Evolutionary conservation across 2,113 vertebrate genomes (phyloP), one percentile per base, ranked within the genome.

Genomic region (Caretta caretta): DNA sequence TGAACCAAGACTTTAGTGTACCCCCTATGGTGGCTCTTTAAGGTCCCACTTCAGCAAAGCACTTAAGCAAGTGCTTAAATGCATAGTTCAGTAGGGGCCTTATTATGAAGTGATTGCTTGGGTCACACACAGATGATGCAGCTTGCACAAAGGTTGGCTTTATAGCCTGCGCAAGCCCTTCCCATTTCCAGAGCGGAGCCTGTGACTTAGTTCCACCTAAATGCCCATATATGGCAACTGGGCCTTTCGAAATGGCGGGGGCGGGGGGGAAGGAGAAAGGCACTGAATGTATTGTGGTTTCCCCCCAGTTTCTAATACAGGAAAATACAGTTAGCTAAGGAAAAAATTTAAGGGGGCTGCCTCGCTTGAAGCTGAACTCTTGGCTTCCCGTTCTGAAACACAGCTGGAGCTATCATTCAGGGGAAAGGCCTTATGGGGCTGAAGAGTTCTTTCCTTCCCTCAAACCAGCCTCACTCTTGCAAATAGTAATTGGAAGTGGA

Each of bases 101-200:
- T 53, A 1, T 6, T 57, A 27, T 51, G n/a, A 22, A 46, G 42
- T 5, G 1, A 2, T 0, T 27, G 54, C 76, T 50, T 38, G 17
- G 35, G 65, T 69, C 62, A 69, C 62, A n/a, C 62, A 69, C 27
- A 62, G 27, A 62, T 54, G 57, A 59, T n/a, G 62, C 35, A n/a
- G 17, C 3, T 69, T n/a, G n/a, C 62, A 69, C 12, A n/a, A 13
- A n/a, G 17, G 62, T 35, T 69, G 62, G 35, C 16, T 69, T n/a
- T 69, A 19, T n/a, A n/a, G 17, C 35, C 35, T 69, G 35, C 8
- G 20, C 65, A 69, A 69, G 65, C 13, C 14, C 62, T 8, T 29
- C 62, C 35, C 35, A 35, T 38, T 69, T 69, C 65, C 65, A 38
- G 35, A 69, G 35, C 65, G 4, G 19, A 69, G 14, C 17, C 31